Percentiles rank a stretch among this genome's conserved stretches.
These are phyloP conservation scores for Aporophyla nigra DNA, from an alignment of 2,888 invertebrate genomes.

Conservation along the genomic window DNA sequence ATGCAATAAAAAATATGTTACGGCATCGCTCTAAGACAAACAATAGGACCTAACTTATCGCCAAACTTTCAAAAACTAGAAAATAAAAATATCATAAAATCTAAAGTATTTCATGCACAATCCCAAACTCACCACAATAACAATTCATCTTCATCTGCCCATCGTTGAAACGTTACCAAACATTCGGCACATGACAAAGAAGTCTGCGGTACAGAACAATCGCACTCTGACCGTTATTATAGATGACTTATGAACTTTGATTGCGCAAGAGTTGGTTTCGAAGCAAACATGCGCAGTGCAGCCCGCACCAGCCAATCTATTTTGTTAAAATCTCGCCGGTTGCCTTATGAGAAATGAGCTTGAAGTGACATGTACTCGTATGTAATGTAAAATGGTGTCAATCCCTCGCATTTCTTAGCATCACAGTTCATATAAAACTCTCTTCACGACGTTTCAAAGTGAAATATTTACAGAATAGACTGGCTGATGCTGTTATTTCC, in stretches of 20 bases:
- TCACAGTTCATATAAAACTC: too few relatives aligned
- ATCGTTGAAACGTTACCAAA: conserved; percentile 25
- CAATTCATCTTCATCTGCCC: conserved; percentile 6
- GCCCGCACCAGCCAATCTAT: background rate
- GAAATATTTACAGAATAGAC: too few relatives aligned
- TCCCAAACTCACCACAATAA: conserved; percentile 1
- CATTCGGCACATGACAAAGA: conserved; percentile 28
- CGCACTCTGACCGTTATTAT: conserved; percentile 35
- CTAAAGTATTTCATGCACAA: conserved; percentile 14
- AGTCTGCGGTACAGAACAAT: conserved; percentile 35
- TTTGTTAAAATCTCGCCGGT: too few relatives aligned
- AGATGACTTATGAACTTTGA: conserved; percentile 52
- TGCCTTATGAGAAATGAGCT: too few relatives aligned
- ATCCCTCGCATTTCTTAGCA: too few relatives aligned
- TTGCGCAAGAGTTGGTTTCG: conserved; percentile 46
- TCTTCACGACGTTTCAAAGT: too few relatives aligned
- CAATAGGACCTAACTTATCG: background rate
- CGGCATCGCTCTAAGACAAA: background rate
- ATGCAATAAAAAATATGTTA: background rate
- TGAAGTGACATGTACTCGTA: too few relatives aligned
- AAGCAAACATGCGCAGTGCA: background rate
- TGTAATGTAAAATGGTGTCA: too few relatives aligned
- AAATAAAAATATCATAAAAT: background rate
- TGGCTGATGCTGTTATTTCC: too few relatives aligned
- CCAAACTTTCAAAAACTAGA: conserved; percentile 13